Conservation (phyloP, 1,140 invertebrate species). For the Ceratitis capitata region DNA sequence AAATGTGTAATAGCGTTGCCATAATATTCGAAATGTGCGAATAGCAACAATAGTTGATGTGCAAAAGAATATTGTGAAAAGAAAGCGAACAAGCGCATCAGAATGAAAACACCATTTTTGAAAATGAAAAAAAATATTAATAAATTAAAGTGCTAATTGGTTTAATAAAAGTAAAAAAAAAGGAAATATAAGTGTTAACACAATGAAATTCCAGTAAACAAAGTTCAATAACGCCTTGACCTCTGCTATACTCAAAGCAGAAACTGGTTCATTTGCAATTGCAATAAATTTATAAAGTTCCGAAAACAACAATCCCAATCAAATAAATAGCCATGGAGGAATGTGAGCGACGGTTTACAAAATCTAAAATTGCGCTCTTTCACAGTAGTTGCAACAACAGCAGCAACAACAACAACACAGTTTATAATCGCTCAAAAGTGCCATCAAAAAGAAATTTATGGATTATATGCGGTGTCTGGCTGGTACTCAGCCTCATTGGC, state of each 20-base stretch:
- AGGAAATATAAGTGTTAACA: background rate
- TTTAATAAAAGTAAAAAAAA: background rate
- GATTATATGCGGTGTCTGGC: slow-evolving; percentile 14
- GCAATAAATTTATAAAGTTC: background rate
- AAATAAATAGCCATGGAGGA: slow-evolving; percentile 31
- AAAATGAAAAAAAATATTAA: background rate
- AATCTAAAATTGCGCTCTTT: background rate
- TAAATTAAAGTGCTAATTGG: background rate
- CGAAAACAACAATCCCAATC: background rate
- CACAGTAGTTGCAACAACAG: background rate
- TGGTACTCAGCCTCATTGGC: slow-evolving; percentile 11
- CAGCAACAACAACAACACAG: background rate
- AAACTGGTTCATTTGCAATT: background rate
- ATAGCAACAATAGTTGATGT: background rate
- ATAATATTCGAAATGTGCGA: background rate
- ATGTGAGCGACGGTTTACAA: slow-evolving; percentile 4
- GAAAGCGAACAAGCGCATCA: background rate
- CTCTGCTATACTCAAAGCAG: background rate
- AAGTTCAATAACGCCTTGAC: slow-evolving; percentile 2
- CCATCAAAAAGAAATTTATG: slow-evolving; percentile 24
- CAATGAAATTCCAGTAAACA: background rate
- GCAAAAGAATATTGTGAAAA: background rate
- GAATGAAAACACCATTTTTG: background rate
- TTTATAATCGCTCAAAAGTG: background rate
- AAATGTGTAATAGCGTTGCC: background rate